A percentile compares a stretch with the other conserved stretches of the same genome.
Evolutionary conservation across 2,888 invertebrate species (phyloP).

Genomic region (Tipula unca): DNA sequence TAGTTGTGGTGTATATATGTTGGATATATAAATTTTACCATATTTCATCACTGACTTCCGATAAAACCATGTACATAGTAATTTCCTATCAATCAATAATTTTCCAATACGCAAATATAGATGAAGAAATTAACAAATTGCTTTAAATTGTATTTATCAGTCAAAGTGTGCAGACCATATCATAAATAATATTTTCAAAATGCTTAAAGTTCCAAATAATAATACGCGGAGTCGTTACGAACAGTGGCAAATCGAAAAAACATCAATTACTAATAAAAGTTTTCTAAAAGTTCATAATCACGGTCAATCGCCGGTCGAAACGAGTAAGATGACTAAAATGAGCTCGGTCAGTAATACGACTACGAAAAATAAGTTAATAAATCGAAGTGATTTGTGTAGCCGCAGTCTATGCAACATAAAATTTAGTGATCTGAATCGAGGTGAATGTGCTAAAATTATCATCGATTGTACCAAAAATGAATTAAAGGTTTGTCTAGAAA

Average conservation of each 20-base stretch:
- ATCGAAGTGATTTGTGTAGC: background rate
- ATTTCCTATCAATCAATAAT: background rate
- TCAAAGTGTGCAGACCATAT: background rate
- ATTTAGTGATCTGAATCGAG: background rate
- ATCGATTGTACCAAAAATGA: slow-evolving; percentile 16
- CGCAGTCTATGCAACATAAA: background rate
- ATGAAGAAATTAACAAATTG: background rate
- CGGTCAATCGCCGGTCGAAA: background rate
- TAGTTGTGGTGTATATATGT: background rate
- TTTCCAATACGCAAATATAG: background rate
- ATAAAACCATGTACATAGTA: background rate
- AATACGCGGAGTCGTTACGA: background rate
- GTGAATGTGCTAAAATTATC: background rate
- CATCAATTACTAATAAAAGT: background rate
- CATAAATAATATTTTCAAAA: background rate
- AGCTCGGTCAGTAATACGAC: background rate
- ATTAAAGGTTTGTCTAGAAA: background rate
- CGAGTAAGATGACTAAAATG: background rate
- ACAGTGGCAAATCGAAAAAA: slow-evolving; percentile 16
- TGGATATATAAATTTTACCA: background rate
- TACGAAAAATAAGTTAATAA: background rate
- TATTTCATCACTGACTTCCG: background rate
- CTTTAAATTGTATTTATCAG: background rate
- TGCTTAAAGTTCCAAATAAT: background rate
- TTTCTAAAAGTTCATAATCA: background rate